Base-by-base conservation (phyloP, 2,113 vertebrate species). In the Solea senegalensis region DNA sequence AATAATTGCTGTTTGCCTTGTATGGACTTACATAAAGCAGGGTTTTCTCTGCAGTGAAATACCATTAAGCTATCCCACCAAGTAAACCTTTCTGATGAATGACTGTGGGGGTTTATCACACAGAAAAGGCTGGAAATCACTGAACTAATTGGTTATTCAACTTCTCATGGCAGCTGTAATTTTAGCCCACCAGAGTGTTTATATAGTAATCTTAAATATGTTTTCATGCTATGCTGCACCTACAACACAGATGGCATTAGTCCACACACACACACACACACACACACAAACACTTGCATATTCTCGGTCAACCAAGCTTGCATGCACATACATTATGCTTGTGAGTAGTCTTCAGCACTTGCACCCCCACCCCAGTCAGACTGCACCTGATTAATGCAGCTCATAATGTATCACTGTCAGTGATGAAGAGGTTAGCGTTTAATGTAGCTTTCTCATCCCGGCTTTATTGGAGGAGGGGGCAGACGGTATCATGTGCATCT, bases 371-470 rank as follows among this genome's bases (percentile, higher is more conserved):
- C 54, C 67, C 55, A 28, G 65, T 51, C 40, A 41, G 46, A 34
- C 48, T 55, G 53, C 6, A 11, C 53, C 51, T 73, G 72, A 72
- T 85, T 76, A 77, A 88, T 85, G 58, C 69, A 43, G 53, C 13
- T 43, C 27, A 1, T 82, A 76, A 82, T 89, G 72, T 73, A 43
- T 63, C 44, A 39, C 13, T 75, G 81, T 75, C 83, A 76, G 70
- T 85, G 85, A 84, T 88, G 75, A 57, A 86, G 70, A 63, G 73
- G 49, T 71, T 46, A 53, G 67, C 46, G 57, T 69, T 45, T 52
- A 48, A 57, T 76, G 63, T 58, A 45, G 63, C 65, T 58, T 56
- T 65, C 52, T 64, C 0, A 0, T 13, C 56, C 73, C 14, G 43
- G 56, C 52, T 84, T 65, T 74, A 0, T 72, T n/a, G 63, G 56